Base-by-base conservation (phyloP, 2,797 vertebrate species). In the Eospalax fontanierii region DNA sequence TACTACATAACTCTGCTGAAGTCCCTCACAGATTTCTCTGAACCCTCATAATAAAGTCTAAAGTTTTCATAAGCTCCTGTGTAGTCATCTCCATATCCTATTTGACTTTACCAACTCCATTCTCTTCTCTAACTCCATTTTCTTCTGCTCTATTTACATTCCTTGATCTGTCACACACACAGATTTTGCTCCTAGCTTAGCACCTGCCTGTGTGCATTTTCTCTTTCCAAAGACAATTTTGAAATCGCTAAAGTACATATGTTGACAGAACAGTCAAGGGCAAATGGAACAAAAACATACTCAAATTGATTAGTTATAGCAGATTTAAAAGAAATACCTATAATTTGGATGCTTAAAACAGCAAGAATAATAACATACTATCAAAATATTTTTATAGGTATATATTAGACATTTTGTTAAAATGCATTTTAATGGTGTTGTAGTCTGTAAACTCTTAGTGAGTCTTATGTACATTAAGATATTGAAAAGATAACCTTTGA, bases 401-500 rank as follows among this genome's bases (percentile, higher is more conserved):
- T 57, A 14, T 57, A 59, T 8, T 75, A 73, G n/a, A 85, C 2
- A 57, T 30, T 87, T 93, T 85, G 38, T 85, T 81, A 93, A 73
- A 87, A 12, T 88, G 30, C 18, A n/a, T 16, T 86, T 91, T 93
- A 43, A 87, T 73, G 82, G 12, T 66, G 57, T 93, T 86, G n/a
- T 82, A 11, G 22, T 88, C 26, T 86, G 40, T 83, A 94, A 88
- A 82, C 21, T 57, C 16, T 90, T 73, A 84, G n/a, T 68, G n/a
- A 89, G 12, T 19, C 54, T 94, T 75, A 40, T 11, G 40, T 75
- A 7, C 40, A 89, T 82, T 92, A 87, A 12, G 6, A 81, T 92
- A 92, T 70, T 68, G 33, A 84, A 92, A 84, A 91, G 73, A 81
- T 82, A 93, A 81, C 0, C 46, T 95, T 87, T n/a, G 30, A 78